A percentile compares a stretch with the other conserved stretches of the same genome.
Evolutionary conservation across 2,888 invertebrate genomes (phyloP).

Genomic region (Ametastegia equiseti): DNA sequence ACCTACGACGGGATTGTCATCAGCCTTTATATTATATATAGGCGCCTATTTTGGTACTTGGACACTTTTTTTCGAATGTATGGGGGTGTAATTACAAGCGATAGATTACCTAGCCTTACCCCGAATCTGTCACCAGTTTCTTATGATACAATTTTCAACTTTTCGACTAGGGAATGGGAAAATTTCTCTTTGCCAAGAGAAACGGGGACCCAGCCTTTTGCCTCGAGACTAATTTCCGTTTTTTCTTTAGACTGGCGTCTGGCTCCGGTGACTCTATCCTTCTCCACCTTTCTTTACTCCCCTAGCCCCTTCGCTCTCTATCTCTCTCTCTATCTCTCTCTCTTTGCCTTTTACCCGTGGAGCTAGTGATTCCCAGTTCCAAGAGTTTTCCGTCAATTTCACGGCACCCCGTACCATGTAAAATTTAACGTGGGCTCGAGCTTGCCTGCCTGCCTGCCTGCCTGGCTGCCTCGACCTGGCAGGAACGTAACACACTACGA

Average conservation of each 20-base stretch:
- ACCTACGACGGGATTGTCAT: neutral
- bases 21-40: conserved; percentile 23
- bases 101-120: neutral
- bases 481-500: conserved; percentile 61
- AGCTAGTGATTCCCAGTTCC: conserved; percentile 7
- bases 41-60: neutral
- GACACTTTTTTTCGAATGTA: neutral
- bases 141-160: neutral
- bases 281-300: neutral
- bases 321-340: conserved; percentile 19
- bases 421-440: conserved; percentile 69
- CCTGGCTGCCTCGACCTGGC: conserved; percentile 51
- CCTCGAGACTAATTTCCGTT: conserved; percentile 34
- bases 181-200: neutral
- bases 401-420: conserved; percentile 48
- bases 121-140: conserved; percentile 11
- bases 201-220: neutral
- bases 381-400: conserved; percentile 43
- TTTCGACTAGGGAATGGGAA: neutral
- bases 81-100: neutral
- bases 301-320: neutral
- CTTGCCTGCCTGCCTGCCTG: conserved; percentile 46
- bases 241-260: conserved; percentile 24
- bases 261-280: neutral
- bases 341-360: conserved; percentile 20